Percentiles rank a stretch among this genome's conserved stretches.
Evolutionary conservation across 2,888 invertebrate species (phyloP).

Genomic region (Sphaerophoria taeniata): DNA sequence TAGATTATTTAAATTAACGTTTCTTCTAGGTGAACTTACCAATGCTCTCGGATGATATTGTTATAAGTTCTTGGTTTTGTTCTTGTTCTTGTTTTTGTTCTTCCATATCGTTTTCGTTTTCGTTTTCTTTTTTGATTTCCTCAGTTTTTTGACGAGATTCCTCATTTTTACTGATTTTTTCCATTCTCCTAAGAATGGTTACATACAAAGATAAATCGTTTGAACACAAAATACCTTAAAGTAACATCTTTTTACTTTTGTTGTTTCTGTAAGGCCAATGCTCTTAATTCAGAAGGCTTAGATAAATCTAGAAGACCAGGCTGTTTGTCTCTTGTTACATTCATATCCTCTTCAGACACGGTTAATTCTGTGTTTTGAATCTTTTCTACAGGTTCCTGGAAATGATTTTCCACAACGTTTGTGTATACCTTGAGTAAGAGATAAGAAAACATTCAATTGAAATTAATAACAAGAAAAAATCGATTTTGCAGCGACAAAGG

Average conservation of each 20-base stretch:
- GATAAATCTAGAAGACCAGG: constrained; percentile 81
- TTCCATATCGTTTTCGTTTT: constrained; percentile 9
- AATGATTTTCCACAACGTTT: constrained; percentile 82
- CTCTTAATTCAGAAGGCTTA: constrained; percentile 82
- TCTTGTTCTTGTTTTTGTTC: neutral
- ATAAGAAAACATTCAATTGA: neutral
- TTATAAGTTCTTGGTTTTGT: neutral
- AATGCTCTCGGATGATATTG: constrained; percentile 28
- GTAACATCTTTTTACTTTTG: constrained; percentile 79
- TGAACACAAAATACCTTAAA: neutral
- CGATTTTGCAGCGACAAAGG: neutral
- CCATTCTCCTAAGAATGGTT: constrained; percentile 32
- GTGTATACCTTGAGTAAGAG: constrained; percentile 78
- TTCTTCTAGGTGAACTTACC: constrained; percentile 27
- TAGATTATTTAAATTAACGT: no score
- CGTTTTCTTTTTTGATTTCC: neutral
- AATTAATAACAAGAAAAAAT: neutral
- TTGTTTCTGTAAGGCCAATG: constrained; percentile 77
- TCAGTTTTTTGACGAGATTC: no score
- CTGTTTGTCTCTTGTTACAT: constrained; percentile 77
- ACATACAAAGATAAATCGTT: neutral
- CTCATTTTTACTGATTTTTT: constrained; percentile 37
- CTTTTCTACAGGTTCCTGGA: constrained; percentile 80
- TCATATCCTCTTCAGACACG: constrained; percentile 75
- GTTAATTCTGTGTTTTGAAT: constrained; percentile 77